Evolutionary conservation across 1,140 invertebrate genomes (phyloP).

Genomic region (Saccostrea glomerata): DNA sequence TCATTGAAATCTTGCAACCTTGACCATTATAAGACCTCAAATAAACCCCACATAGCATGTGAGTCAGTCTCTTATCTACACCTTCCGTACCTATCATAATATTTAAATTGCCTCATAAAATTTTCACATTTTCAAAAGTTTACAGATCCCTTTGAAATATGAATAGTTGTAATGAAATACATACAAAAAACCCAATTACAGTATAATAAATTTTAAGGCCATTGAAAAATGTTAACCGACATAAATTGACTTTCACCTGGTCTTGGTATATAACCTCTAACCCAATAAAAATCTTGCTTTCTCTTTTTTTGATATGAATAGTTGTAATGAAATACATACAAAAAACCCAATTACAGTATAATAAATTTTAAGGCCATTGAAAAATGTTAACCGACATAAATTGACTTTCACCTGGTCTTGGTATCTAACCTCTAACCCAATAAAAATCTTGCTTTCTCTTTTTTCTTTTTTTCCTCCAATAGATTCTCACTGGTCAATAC

Average conservation of each 20-base stretch:
- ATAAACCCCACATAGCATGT: neutral
- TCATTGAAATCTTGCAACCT: conserved; percentile 12
- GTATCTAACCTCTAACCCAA: conserved; percentile 17
- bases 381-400: conserved; percentile 16
- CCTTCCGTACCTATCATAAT: conserved; percentile 30
- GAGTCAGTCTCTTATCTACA: conserved; percentile 15
- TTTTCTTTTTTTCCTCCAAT: neutral
- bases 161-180: conserved; percentile 38
- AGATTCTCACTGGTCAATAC: conserved; percentile 19
- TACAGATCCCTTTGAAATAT: conserved; percentile 32
- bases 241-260: conserved; percentile 24
- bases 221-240: neutral
- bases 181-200: conserved; percentile 35
- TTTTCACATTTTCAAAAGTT: conserved; percentile 27
- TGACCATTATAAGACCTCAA: conserved; percentile 16
- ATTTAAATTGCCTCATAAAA: conserved; percentile 38
- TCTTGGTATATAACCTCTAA: conserved; percentile 6
- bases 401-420: conserved; percentile 13
- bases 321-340: conserved; percentile 38
- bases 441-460: neutral
- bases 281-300: conserved; percentile 4
- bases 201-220: conserved; percentile 23
- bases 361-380: conserved; percentile 1
- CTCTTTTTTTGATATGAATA: too few relatives aligned
- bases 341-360: conserved; percentile 33